Evolutionary conservation across 2,113 vertebrate genomes (phyloP).

Genomic region (Aplodontia rufa): DNA sequence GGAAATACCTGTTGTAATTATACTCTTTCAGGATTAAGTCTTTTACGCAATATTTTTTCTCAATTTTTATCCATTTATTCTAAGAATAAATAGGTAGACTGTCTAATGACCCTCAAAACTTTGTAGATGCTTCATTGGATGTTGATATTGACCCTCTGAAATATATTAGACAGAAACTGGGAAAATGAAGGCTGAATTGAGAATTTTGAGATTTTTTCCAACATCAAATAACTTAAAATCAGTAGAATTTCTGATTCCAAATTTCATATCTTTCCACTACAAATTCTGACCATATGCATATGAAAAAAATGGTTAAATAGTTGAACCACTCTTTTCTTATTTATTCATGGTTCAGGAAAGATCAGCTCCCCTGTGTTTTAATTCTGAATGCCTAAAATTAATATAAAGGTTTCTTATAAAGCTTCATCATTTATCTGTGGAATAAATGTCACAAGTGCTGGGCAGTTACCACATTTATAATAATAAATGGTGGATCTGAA

Average conservation of each 20-base stretch:
- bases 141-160: background rate
- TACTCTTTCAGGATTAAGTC: background rate
- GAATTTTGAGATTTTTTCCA: background rate
- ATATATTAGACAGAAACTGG: background rate
- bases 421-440: constrained; percentile 20
- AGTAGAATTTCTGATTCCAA: background rate
- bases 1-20: background rate
- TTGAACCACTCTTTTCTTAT: background rate
- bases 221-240: background rate
- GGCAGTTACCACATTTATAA: background rate
- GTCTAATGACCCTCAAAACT: background rate
- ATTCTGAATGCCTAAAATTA: constrained; percentile 35
- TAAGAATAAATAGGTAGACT: background rate
- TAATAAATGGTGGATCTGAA: constrained; percentile 19
- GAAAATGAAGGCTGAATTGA: background rate
- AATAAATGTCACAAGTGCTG: constrained; percentile 19
- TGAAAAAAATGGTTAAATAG: background rate
- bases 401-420: constrained; percentile 1
- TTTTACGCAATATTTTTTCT: background rate
- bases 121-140: background rate
- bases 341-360: background rate
- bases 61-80: background rate
- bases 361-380: background rate
- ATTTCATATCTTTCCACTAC: background rate
- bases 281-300: background rate